These are phyloP conservation scores for Drosophila ambigua DNA, from an alignment of 1,140 invertebrate species.

Conservation along the genomic window DNA sequence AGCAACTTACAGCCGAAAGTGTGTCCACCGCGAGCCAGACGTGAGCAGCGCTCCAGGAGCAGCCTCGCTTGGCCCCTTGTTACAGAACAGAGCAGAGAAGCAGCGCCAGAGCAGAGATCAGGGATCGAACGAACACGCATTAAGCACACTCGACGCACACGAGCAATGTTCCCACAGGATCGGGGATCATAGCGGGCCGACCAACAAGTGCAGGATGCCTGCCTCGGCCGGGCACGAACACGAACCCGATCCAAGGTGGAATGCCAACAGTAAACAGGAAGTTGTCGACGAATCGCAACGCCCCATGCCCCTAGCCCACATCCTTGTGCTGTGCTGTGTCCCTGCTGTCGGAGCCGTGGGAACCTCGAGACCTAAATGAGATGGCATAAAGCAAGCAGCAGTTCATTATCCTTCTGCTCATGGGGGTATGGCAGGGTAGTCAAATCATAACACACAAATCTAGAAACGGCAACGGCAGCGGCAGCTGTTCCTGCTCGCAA, in stretches of 20 bases:
- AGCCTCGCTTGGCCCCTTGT: conserved; percentile 46
- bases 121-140: conserved; percentile 44
- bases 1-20: conserved; percentile 70
- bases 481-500: conserved; percentile 69
- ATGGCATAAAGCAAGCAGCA: conserved; percentile 50
- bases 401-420: conserved; percentile 70
- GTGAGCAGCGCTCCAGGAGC: conserved; percentile 49
- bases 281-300: conserved; percentile 61
- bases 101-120: conserved; percentile 32
- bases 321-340: background rate
- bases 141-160: conserved; percentile 79
- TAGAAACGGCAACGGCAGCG: conserved; percentile 46
- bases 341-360: conserved; percentile 41
- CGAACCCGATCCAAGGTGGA: conserved; percentile 52
- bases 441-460: conserved; percentile 81
- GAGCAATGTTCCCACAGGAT: conserved; percentile 75
- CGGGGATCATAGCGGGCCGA: conserved; percentile 49
- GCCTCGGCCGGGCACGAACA: conserved; percentile 10
- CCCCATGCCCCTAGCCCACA: conserved; percentile 30
- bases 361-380: conserved; percentile 54
- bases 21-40: conserved; percentile 69
- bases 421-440: conserved; percentile 31
- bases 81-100: conserved; percentile 26
- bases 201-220: conserved; percentile 67
- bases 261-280: conserved; percentile 73